Percentiles rank a stretch among this genome's conserved stretches.
phyloP scores from a whole-genome alignment of 2,888 invertebrate species.

The Ptilodon capucinus region DNA sequence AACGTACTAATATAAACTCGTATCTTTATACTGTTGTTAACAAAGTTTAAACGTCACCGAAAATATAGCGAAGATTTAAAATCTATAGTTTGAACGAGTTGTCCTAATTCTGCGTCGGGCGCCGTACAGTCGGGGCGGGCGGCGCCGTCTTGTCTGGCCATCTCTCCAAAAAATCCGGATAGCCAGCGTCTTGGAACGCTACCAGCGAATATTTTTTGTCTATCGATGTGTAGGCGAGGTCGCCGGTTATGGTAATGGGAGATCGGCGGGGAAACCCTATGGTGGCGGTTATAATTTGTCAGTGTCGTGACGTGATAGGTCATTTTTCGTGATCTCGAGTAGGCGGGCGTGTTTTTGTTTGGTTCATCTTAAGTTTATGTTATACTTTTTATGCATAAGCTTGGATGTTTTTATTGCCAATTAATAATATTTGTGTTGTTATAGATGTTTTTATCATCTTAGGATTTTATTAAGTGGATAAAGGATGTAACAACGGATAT shows the following conservation, averaged over 20 bases:
- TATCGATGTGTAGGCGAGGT: slow-evolving; percentile 76
- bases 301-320: slow-evolving; percentile 58
- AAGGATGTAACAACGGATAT: no score
- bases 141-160: slow-evolving; percentile 79
- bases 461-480: no score
- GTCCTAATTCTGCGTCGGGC: slow-evolving; percentile 44
- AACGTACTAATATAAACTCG: slow-evolving; percentile 7
- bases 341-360: slow-evolving; percentile 27
- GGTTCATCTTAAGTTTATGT: slow-evolving; percentile 15
- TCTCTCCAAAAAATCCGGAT: slow-evolving; percentile 52
- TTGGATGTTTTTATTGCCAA: background rate
- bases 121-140: slow-evolving; percentile 51
- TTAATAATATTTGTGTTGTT: background rate
- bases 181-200: slow-evolving; percentile 67
- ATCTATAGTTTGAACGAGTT: slow-evolving; percentile 14
- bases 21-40: slow-evolving; percentile 8
- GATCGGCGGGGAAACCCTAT: slow-evolving; percentile 66
- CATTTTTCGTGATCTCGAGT: slow-evolving; percentile 47
- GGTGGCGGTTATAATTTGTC: slow-evolving; percentile 70
- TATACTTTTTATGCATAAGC: background rate
- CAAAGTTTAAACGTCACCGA: slow-evolving; percentile 11
- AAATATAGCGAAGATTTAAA: slow-evolving; percentile 23
- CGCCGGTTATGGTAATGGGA: slow-evolving; percentile 74
- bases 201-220: slow-evolving; percentile 76
- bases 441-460: no score